A percentile compares a stretch with the other conserved stretches of the same genome.
Evolutionary conservation across 2,888 invertebrate species (phyloP).

Genomic region (Eupithecia abbreviata): DNA sequence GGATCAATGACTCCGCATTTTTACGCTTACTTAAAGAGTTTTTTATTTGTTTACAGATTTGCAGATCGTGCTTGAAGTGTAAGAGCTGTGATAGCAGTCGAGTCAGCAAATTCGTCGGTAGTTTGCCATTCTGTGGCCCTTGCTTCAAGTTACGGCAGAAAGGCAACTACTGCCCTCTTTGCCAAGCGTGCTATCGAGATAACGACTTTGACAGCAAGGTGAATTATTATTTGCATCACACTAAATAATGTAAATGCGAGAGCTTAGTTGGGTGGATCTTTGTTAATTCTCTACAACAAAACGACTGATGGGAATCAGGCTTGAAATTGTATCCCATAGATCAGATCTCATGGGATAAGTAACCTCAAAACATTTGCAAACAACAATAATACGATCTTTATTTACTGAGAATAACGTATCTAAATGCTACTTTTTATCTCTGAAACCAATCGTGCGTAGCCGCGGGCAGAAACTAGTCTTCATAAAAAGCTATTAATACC

Average conservation of each 20-base stretch:
- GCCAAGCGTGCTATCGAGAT: constrained; percentile 95
- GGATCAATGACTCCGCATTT: constrained; percentile 25
- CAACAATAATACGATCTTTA: no score
- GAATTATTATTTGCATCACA: constrained; percentile 4
- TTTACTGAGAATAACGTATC: not conserved
- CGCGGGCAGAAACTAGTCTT: no score
- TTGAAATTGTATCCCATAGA: not conserved
- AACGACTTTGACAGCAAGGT: constrained; percentile 93
- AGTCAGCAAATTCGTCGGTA: constrained; percentile 91
- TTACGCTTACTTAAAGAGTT: constrained; percentile 8
- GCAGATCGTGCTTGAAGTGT: constrained; percentile 92
- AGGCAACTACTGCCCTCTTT: constrained; percentile 96
- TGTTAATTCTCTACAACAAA: not conserved
- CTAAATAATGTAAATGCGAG: not conserved
- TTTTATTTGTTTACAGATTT: constrained; percentile 77
- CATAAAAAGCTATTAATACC: no score
- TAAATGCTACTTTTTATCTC: no score
- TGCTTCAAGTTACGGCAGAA: constrained; percentile 94
- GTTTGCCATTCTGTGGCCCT: constrained; percentile 92
- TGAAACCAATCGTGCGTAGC: not conserved
- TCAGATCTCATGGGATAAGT: not conserved
- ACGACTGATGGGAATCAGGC: not conserved
- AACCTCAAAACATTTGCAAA: no score
- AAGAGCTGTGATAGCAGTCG: constrained; percentile 93
- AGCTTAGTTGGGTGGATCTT: not conserved